phyloP scores from a whole-genome alignment of 1,140 invertebrate species.

The Drosophila pectinifera region DNA sequence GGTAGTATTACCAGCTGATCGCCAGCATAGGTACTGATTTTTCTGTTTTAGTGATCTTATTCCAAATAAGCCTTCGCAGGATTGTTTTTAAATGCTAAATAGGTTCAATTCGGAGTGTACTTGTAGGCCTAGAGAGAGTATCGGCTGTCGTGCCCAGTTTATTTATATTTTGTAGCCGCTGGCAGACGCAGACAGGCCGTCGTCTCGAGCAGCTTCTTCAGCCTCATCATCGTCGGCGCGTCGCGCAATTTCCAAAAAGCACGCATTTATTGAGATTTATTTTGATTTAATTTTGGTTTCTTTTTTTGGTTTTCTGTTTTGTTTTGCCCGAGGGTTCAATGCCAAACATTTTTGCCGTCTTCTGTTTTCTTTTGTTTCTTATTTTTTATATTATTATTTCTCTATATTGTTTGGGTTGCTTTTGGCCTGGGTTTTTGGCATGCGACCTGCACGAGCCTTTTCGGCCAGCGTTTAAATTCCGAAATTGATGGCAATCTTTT shows the following conservation, averaged over 20 bases:
- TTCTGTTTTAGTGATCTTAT: neutral
- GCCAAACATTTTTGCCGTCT: conserved; percentile 70
- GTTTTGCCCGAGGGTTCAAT: conserved; percentile 72
- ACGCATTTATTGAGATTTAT: conserved; percentile 82
- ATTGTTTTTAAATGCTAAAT: no score
- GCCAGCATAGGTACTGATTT: neutral
- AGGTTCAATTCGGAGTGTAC: no score
- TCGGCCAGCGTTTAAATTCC: conserved; percentile 44
- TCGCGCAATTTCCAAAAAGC: conserved; percentile 57
- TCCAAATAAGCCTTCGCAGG: no score
- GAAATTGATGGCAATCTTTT: conserved; percentile 76
- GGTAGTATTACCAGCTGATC: no score
- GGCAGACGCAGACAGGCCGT: conserved; percentile 70
- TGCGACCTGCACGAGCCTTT: conserved; percentile 81
- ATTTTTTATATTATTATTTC: conserved; percentile 10
- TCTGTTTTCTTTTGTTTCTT: conserved; percentile 33
- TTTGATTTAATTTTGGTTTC: conserved; percentile 68
- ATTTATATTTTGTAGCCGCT: conserved; percentile 76
- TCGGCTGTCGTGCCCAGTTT: conserved; percentile 63
- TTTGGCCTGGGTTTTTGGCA: conserved; percentile 57
- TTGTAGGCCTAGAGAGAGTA: conserved; percentile 23
- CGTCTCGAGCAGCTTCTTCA: conserved; percentile 74
- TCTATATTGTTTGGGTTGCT: conserved; percentile 23
- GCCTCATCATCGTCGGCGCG: conserved; percentile 11
- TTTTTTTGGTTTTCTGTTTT: conserved; percentile 31